Conservation (phyloP, 2,888 invertebrate genomes). For the Diplolepis rosae region DNA sequence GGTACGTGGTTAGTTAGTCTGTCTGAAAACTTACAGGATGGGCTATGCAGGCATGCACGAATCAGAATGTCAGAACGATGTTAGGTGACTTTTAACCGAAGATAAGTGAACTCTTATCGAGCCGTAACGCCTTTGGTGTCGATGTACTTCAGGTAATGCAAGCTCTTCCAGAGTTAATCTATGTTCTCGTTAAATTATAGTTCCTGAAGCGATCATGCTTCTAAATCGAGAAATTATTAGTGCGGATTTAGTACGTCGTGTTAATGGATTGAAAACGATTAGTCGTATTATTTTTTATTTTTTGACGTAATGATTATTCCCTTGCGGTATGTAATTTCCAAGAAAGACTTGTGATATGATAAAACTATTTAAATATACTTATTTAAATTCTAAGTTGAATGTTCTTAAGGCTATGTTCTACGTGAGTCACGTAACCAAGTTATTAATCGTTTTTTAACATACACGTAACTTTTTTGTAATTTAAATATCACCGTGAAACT, state of each 20-base stretch:
- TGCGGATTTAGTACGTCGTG: not conserved
- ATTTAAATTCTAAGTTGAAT: no score
- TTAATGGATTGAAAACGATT: conserved; percentile 10
- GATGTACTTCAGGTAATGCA: conserved; percentile 15
- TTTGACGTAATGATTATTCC: not conserved
- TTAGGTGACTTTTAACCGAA: conserved; percentile 24
- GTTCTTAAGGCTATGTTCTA: no score
- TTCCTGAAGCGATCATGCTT: conserved; percentile 4
- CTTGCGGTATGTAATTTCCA: not conserved
- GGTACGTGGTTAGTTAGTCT: not conserved
- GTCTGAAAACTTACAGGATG: not conserved
- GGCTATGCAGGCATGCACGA: not conserved
- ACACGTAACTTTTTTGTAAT: no score
- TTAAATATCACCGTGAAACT: no score
- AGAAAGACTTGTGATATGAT: not conserved
- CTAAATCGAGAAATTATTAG: conserved; percentile 1
- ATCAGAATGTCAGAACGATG: conserved; percentile 22
- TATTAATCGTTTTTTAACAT: no score
- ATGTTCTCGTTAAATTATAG: conserved; percentile 10
- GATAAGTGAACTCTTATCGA: conserved; percentile 28
- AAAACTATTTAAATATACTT: not conserved
- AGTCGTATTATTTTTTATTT: not conserved
- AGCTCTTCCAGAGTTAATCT: conserved; percentile 3
- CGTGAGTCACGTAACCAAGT: no score
- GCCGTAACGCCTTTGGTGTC: conserved; percentile 28